A percentile compares a stretch with the other conserved stretches of the same genome.
phyloP scores from a whole-genome alignment of 2,888 invertebrate species.

The Thyatira batis region DNA sequence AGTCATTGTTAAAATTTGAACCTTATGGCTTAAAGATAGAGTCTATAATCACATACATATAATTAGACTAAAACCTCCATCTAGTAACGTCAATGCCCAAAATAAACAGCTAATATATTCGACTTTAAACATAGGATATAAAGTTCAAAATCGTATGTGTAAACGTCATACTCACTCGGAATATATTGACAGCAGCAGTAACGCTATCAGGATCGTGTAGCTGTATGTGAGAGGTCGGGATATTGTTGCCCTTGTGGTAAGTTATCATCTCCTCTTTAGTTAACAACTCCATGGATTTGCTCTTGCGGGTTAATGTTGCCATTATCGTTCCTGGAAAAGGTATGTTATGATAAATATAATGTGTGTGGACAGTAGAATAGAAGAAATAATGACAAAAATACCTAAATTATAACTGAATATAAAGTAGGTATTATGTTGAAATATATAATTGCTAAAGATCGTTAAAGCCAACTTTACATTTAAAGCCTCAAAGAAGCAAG shows the following conservation, averaged over 20 bases:
- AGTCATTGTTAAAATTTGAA: neutral
- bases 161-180: constrained; percentile 85
- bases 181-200: constrained; percentile 93
- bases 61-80: too few species aligned
- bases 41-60: neutral
- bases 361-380: neutral
- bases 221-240: constrained; percentile 96
- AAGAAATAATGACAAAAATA: neutral
- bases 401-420: too few species aligned
- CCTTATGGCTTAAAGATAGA: constrained; percentile 1
- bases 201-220: constrained; percentile 98
- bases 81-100: too few species aligned
- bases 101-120: too few species aligned
- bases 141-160: too few species aligned
- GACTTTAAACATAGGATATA: too few species aligned
- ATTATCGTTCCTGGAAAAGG: constrained; percentile 86
- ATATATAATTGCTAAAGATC: too few species aligned
- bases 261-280: constrained; percentile 97
- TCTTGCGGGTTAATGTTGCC: constrained; percentile 91
- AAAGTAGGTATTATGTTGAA: too few species aligned
- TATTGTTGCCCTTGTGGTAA: constrained; percentile 92
- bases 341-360: neutral
- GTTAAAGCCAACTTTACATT: too few species aligned
- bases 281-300: constrained; percentile 89
- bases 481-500: too few species aligned